Evolutionary conservation across 2,797 vertebrate genomes (phyloP).

Genomic region (Myotis pilosus): DNA sequence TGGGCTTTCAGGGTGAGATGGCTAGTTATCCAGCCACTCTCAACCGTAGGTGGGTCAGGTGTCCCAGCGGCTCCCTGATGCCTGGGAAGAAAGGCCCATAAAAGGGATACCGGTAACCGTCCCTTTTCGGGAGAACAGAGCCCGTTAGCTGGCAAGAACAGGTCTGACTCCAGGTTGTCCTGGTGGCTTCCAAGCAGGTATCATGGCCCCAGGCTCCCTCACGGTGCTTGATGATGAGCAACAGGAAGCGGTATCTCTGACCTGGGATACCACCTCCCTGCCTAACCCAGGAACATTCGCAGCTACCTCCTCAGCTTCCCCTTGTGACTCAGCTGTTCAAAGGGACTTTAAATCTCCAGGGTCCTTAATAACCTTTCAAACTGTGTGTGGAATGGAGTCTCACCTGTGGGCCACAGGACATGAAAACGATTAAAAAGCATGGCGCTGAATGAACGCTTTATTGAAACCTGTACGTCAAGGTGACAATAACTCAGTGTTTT

Average conservation of each 20-base stretch:
- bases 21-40: not conserved
- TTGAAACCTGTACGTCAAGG: constrained; percentile 74
- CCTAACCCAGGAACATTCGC: not conserved
- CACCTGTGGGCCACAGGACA: not conserved
- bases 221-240: not conserved
- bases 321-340: not conserved
- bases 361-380: not conserved
- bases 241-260: not conserved
- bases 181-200: not conserved
- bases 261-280: too few relatives aligned
- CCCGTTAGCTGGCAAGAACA: not conserved
- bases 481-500: constrained; percentile 70
- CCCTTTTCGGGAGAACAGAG: not conserved
- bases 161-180: not conserved
- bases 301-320: not conserved
- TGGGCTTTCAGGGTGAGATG: not conserved
- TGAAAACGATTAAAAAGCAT: not conserved
- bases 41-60: not conserved
- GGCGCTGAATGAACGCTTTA: constrained; percentile 68
- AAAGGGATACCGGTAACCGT: not conserved
- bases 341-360: not conserved
- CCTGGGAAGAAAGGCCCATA: not conserved
- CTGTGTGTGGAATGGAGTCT: not conserved
- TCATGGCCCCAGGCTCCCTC: not conserved
- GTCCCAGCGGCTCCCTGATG: not conserved